Conservation (phyloP, 2,797 vertebrate species). For the Enteromius treurensis region DNA sequence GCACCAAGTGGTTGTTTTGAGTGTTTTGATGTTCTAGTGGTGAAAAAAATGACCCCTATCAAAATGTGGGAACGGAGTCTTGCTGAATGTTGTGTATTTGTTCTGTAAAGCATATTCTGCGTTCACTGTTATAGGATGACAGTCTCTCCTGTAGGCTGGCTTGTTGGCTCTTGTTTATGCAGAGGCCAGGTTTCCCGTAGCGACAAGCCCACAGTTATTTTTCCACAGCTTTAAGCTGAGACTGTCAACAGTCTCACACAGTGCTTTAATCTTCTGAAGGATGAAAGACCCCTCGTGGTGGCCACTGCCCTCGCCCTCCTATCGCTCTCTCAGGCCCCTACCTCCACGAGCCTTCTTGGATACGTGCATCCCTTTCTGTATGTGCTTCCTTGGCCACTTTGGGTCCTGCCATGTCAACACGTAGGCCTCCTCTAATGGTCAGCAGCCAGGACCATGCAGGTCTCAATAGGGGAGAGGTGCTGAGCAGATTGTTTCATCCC, state of each 20-base stretch:
- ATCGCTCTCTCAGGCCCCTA: constrained; percentile 17
- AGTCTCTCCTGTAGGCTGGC: constrained; percentile 29
- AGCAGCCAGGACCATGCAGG: constrained; percentile 51
- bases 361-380: constrained; percentile 37
- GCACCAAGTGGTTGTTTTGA: not conserved
- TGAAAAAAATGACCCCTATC: not conserved
- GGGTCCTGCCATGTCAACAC: constrained; percentile 2
- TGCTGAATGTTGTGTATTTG: not conserved
- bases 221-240: constrained; percentile 55
- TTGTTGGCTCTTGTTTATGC: constrained; percentile 38
- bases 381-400: constrained; percentile 30
- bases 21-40: not conserved
- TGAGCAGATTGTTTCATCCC: constrained; percentile 58
- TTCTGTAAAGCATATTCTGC: constrained; percentile 11
- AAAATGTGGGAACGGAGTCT: not conserved
- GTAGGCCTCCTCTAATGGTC: constrained; percentile 35
- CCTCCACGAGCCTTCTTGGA: constrained; percentile 34
- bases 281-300: constrained; percentile 64
- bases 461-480: constrained; percentile 43
- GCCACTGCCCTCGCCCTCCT: constrained; percentile 42
- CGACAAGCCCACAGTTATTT: constrained; percentile 37
- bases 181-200: constrained; percentile 51
- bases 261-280: constrained; percentile 65
- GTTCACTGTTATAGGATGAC: constrained; percentile 25
- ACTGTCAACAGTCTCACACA: constrained; percentile 59